Base-by-base conservation (phyloP, 2,113 vertebrate genomes). In the Neolamprologus devosi region DNA sequence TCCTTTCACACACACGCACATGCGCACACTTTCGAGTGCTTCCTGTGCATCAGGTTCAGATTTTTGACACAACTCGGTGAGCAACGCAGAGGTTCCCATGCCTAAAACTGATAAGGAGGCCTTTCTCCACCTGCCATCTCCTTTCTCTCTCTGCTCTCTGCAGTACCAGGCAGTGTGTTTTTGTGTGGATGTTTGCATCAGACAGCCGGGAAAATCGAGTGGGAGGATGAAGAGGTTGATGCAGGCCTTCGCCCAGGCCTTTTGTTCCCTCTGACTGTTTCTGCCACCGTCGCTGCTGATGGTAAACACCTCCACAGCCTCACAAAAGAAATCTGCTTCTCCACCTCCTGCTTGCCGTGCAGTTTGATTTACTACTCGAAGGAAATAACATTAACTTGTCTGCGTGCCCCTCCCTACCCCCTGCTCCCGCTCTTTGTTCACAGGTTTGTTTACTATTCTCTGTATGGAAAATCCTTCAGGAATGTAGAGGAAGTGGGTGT, bases 361-460 rank as follows among this genome's bases (percentile, higher is more conserved):
- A 57, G 65, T 92, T 92, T 95, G 94, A 96, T 96, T 97, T 95
- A 95, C 95, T 93, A 84, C 88, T 80, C 17, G 55, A 86, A 94
- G 95, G 95, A 97, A 96, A 96, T 93, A 94, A 95, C 95, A 95
- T 94, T 90, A 92, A 90, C 89, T 91, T 90, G 78, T 82, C 79
- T 23, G 9, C 78, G 73, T 8, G 28, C 75, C 78, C 81, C 57
- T 35, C 85, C 85, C 54, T 16, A 79, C 21, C 26, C 57, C 55
- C 60, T 19, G 73, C 47, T 70, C n/a, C 63, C 11, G 10, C 57
- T 92, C 93, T 93, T 94, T 93, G 93, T 94, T 95, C 89, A 23
- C 85, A 89, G 85, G 88, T 95, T 95, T 97, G 96, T 97, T 97
- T 96, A 96, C 96, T 96, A 95, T 95, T 92, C 92, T 91, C 92